phyloP scores from a whole-genome alignment of 2,888 invertebrate species.

The Morpho deidamia region DNA sequence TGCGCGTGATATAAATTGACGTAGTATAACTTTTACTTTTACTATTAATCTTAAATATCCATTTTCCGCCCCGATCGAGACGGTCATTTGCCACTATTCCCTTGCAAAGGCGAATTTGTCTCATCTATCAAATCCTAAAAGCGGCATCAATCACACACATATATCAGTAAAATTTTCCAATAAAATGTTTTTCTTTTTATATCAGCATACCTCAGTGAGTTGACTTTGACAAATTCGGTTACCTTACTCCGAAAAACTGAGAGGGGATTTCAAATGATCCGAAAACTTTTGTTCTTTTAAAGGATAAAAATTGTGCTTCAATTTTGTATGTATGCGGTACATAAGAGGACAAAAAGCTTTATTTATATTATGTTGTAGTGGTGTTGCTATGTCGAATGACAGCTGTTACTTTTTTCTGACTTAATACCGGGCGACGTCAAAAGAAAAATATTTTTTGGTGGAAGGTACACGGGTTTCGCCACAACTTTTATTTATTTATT shows the following conservation, averaged over 20 bases:
- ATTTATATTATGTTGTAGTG: no score
- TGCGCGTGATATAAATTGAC: not conserved
- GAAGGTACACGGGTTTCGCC: no score
- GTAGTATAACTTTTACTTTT: not conserved
- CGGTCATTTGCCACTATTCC: constrained; percentile 5
- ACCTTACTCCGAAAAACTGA: not conserved
- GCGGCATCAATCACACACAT: constrained; percentile 5
- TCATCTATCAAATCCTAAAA: constrained; percentile 11
- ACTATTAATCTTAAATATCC: not conserved
- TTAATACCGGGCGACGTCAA: no score
- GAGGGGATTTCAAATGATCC: not conserved
- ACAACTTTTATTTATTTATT: no score
- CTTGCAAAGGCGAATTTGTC: constrained; percentile 4
- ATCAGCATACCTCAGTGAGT: not conserved
- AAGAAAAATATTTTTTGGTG: no score
- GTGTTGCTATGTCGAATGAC: no score
- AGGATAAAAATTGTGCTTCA: no score
- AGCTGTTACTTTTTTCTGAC: no score
- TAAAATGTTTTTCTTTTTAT: constrained; percentile 6
- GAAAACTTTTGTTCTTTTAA: no score
- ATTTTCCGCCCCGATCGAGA: not conserved
- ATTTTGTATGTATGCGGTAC: no score
- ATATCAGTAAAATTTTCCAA: constrained; percentile 1
- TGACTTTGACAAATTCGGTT: constrained; percentile 6
- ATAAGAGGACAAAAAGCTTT: no score